Evolutionary conservation across 1,140 invertebrate genomes (phyloP), one percentile per base, ranked within the genome.

Genomic region (Brachystomella parvula): DNA sequence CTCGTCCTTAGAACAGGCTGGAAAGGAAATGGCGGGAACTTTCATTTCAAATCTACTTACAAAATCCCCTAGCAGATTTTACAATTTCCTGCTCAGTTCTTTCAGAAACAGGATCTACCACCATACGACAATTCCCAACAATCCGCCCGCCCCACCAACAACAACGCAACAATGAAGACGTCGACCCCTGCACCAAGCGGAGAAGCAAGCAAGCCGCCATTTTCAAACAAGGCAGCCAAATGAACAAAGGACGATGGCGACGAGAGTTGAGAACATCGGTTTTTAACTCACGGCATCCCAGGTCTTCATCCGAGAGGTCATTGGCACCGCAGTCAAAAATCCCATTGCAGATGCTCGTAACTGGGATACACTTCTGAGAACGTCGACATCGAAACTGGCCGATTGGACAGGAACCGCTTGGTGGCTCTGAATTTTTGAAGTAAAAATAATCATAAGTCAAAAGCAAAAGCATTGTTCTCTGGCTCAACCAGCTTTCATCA

Each of bases 1-100:
- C 74, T 81, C 75, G 74, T 75, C 72, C 28, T 74, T 72, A 75
- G 76, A 78, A 78, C 76, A 77, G 9, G 49, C 49, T 53, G 49
- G 12, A 24, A 24, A 26, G 24, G 21, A 53, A 15, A 15, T 17
- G 12, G n/a, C 39, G n/a, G n/a, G 39, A 44, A 9, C 9, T n/a
- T 44, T n/a, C 6, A 39, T 6, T 6, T 39, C 35, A 39, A 39
- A 39, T 39, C 19, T 6, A 39, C 35, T 9, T 39, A 9, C 35
- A 39, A 9, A 39, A 9, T 19, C 6, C 19, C 35, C 19, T 9
- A 39, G 19, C 6, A 9, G 35, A 9, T 39, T 39, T 39, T 39
- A 19, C 19, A 39, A 39, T 9, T 39, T 53, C 49, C 49, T 53
- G 49, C 6, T 6, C 49, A 26, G 49, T 53, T 24, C 12, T 15